phyloP scores from a whole-genome alignment of 92 coral and sea anemone genomes.

The Epizoanthus fatuus region DNA sequence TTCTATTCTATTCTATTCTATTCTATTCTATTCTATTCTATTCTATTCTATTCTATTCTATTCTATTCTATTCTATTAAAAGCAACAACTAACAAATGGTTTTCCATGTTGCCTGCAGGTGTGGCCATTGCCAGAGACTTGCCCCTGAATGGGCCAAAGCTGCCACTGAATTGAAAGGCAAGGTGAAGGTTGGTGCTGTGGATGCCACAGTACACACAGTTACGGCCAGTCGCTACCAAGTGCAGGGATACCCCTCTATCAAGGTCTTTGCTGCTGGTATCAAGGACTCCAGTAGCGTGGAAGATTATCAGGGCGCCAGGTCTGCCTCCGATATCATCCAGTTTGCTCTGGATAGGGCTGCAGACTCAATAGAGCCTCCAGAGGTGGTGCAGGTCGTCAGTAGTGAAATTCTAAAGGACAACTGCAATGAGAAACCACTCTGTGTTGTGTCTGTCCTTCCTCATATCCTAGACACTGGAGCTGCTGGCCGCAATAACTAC shows the following conservation, averaged over 20 bases:
- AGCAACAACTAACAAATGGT: neutral
- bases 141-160: slow-evolving; percentile 99
- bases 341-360: slow-evolving; percentile 85
- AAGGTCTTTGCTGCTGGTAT: slow-evolving; percentile 94
- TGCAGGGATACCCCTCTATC: slow-evolving; percentile 96
- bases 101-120: slow-evolving; percentile 55
- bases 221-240: slow-evolving; percentile 83
- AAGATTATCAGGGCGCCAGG: slow-evolving; percentile 89
- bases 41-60: too few relatives aligned
- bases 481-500: slow-evolving; percentile 89
- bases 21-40: too few relatives aligned
- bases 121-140: slow-evolving; percentile 98
- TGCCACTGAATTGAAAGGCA: slow-evolving; percentile 92
- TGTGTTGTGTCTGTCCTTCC: slow-evolving; percentile 94
- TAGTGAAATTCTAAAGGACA: slow-evolving; percentile 66
- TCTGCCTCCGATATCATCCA: slow-evolving; percentile 93
- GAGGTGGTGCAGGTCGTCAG: slow-evolving; percentile 77
- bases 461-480: slow-evolving; percentile 95
- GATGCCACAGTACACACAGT: slow-evolving; percentile 96
- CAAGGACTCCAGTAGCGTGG: slow-evolving; percentile 82
- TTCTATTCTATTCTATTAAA: too few relatives aligned
- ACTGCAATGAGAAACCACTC: slow-evolving; percentile 90
- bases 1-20: too few relatives aligned
- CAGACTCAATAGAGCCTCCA: slow-evolving; percentile 92
- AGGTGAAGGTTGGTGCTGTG: slow-evolving; percentile 89